These are phyloP conservation scores for Campoletis sonorensis DNA, from an alignment of 1,140 invertebrate genomes.

Conservation along the genomic window DNA sequence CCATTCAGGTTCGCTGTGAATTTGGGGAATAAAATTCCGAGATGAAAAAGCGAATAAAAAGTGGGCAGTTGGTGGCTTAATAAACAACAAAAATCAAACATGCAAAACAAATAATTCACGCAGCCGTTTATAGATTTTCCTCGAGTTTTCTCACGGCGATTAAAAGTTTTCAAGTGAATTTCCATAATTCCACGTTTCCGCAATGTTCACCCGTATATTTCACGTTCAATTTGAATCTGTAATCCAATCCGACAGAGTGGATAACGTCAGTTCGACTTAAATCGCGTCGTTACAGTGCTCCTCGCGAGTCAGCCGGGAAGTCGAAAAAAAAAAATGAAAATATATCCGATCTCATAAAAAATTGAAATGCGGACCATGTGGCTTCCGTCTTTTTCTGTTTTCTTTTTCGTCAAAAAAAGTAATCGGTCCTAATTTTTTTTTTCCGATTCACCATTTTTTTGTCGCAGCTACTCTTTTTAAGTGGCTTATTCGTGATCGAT, in stretches of 20 bases:
- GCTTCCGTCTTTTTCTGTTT: too few species aligned
- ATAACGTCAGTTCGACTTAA: background rate
- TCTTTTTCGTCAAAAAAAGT: background rate
- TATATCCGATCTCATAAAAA: too few species aligned
- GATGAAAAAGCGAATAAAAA: too few species aligned
- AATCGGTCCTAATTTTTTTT: background rate
- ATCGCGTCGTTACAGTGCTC: constrained; percentile 6
- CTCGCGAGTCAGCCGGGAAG: background rate
- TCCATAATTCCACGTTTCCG: background rate
- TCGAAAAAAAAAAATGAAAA: background rate
- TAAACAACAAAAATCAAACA: too few species aligned
- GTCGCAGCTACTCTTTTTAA: background rate
- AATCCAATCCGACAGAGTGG: constrained; percentile 28
- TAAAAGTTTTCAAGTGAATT: background rate
- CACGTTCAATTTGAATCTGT: constrained; percentile 13
- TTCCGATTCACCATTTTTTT: background rate
- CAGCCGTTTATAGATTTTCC: too few species aligned
- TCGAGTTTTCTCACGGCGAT: background rate
- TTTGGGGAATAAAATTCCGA: too few species aligned
- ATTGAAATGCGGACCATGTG: too few species aligned
- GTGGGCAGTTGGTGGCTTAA: too few species aligned
- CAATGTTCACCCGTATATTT: background rate
- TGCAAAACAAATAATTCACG: background rate
- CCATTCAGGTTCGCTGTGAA: too few species aligned
- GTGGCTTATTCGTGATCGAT: background rate